A percentile compares a stretch with the other conserved stretches of the same genome.
Evolutionary conservation across 2,888 invertebrate genomes (phyloP).

Genomic region (Ormyrus pomaceus): DNA sequence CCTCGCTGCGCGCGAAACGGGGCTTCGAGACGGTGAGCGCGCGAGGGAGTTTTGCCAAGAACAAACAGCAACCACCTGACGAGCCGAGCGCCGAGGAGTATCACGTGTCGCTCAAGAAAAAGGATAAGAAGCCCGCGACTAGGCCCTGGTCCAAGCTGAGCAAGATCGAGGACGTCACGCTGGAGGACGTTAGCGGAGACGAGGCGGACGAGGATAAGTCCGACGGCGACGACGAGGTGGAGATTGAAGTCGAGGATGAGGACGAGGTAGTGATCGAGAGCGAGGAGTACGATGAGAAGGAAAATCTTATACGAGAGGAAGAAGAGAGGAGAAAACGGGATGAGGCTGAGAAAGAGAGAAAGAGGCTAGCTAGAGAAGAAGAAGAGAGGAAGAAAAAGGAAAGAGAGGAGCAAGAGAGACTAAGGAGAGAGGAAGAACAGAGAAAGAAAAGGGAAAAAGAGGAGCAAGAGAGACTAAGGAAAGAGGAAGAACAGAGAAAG

Average conservation of each 20-base stretch:
- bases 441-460: slow-evolving; percentile 23
- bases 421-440: slow-evolving; percentile 18
- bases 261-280: slow-evolving; percentile 65
- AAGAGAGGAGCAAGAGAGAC: slow-evolving; percentile 11
- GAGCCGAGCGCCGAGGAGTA: slow-evolving; percentile 40
- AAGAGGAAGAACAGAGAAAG: slow-evolving; percentile 15
- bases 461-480: background rate
- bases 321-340: slow-evolving; percentile 31
- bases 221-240: slow-evolving; percentile 61
- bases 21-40: slow-evolving; percentile 59
- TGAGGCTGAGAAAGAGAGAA: slow-evolving; percentile 21
- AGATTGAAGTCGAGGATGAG: slow-evolving; percentile 58
- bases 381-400: slow-evolving; percentile 34
- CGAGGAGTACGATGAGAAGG: slow-evolving; percentile 49
- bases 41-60: slow-evolving; percentile 61
- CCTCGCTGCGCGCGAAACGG: slow-evolving; percentile 17
- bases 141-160: slow-evolving; percentile 42
- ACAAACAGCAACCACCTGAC: slow-evolving; percentile 65
- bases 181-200: slow-evolving; percentile 33
- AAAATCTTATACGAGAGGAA: background rate
- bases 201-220: slow-evolving; percentile 51
- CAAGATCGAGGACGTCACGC: slow-evolving; percentile 30
- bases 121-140: background rate
- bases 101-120: background rate
- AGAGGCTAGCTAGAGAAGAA: slow-evolving; percentile 2